These are phyloP conservation scores for Coelinius sp. DNA, from an alignment of 2,888 invertebrate species.

Conservation along the genomic window DNA sequence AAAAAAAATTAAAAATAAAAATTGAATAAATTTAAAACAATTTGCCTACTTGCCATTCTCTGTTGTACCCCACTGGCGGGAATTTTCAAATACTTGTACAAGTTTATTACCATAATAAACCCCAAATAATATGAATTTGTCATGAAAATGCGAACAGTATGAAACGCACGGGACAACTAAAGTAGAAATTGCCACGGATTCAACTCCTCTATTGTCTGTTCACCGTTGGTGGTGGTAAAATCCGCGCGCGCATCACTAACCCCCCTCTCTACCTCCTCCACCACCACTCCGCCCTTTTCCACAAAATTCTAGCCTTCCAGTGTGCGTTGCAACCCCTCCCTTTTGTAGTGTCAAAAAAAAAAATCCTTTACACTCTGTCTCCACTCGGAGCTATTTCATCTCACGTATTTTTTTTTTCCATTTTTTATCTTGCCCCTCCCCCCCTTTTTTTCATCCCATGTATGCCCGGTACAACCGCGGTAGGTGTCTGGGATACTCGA, in stretches of 20 bases:
- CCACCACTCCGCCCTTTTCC: background rate
- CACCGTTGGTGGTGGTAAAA: constrained; percentile 27
- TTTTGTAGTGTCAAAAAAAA: background rate
- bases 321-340: constrained; percentile 9
- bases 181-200: constrained; percentile 37
- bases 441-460: background rate
- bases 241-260: background rate
- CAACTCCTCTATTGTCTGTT: constrained; percentile 29
- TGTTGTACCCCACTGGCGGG: background rate
- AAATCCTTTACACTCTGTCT: constrained; percentile 19
- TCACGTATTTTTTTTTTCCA: background rate
- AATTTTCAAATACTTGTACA: background rate
- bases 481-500: constrained; percentile 26
- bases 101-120: background rate
- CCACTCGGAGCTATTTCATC: constrained; percentile 14
- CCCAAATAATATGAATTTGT: background rate
- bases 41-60: constrained; percentile 15
- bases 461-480: constrained; percentile 3
- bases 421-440: background rate
- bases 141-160: constrained; percentile 41
- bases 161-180: constrained; percentile 60
- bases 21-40: background rate
- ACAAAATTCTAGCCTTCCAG: background rate
- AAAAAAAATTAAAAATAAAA: background rate
- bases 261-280: background rate